A percentile compares a stretch with the other conserved stretches of the same genome.
Conservation (phyloP, 2,888 invertebrate genomes). For the Coleophora deauratella region DNA sequence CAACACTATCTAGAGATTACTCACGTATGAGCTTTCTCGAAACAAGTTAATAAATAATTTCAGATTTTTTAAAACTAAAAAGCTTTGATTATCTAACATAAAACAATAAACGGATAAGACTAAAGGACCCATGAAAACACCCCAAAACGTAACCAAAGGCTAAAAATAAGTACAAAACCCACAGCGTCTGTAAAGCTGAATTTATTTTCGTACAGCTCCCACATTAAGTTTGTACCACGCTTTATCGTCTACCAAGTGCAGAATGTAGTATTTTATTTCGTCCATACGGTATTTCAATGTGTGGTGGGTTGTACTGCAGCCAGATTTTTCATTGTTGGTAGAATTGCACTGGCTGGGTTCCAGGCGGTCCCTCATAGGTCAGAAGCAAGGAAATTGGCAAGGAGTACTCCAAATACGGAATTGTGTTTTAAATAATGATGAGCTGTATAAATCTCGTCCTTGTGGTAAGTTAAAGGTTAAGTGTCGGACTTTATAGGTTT, state of each 20-base stretch:
- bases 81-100: no score
- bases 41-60: no score
- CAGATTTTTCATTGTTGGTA: constrained; percentile 35
- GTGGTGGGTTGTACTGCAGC: constrained; percentile 13
- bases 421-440: no score
- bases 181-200: constrained; percentile 20
- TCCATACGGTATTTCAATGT: no score
- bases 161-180: constrained; percentile 2
- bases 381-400: constrained; percentile 21
- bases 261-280: background rate
- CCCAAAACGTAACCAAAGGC: background rate
- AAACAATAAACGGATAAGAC: no score
- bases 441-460: no score
- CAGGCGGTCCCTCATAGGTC: constrained; percentile 31
- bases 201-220: constrained; percentile 21
- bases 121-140: background rate
- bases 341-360: constrained; percentile 38
- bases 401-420: constrained; percentile 6
- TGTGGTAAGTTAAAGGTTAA: no score
- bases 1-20: no score
- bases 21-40: no score
- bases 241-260: background rate
- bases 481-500: no score
- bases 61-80: no score
- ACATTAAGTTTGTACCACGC: no score